A percentile compares a stretch with the other conserved stretches of the same genome.
These are phyloP conservation scores for Momotus momota DNA, from an alignment of 2,797 vertebrate genomes.

Conservation along the genomic window DNA sequence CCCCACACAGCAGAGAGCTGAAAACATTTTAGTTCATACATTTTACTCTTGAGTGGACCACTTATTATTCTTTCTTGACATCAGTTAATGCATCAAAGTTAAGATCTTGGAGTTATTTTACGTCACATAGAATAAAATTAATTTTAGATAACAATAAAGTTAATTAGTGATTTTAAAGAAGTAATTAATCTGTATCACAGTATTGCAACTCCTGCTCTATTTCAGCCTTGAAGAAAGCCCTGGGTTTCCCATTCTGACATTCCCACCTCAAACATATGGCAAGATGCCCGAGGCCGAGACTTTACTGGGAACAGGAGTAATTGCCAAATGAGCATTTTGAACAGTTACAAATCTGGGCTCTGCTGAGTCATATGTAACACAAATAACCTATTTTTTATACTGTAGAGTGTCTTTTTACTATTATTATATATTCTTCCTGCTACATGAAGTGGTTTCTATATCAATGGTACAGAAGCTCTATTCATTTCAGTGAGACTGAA, in stretches of 20 bases:
- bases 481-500: background rate
- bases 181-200: background rate
- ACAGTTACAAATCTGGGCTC: background rate
- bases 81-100: background rate
- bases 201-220: background rate
- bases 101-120: background rate
- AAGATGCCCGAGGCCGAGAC: background rate
- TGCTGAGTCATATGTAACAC: constrained; percentile 35
- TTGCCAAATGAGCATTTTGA: background rate
- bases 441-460: background rate
- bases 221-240: background rate
- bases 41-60: background rate
- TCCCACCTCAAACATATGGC: background rate
- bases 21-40: background rate
- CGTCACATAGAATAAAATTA: background rate
- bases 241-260: background rate
- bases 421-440: background rate
- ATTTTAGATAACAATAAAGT: background rate
- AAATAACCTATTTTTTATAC: constrained; percentile 1
- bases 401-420: background rate
- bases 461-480: background rate
- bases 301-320: background rate
- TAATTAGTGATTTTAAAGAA: constrained; percentile 4
- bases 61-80: background rate
- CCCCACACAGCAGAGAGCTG: background rate